Conservation (phyloP, 2,888 invertebrate genomes). For the Anaspis maculata region DNA sequence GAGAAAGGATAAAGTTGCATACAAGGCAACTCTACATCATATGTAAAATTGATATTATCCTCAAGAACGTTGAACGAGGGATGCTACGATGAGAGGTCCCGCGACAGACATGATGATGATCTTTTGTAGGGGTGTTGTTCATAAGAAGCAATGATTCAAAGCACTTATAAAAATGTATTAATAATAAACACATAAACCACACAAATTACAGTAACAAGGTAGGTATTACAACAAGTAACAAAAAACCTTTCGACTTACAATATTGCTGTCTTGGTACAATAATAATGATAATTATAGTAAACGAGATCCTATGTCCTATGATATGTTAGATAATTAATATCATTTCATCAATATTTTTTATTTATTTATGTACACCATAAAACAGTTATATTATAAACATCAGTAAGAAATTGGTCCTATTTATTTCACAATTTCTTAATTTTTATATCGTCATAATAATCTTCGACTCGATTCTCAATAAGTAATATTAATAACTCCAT, state of each 20-base stretch:
- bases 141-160: too few relatives aligned
- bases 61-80: too few relatives aligned
- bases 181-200: constrained; percentile 18
- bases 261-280: constrained; percentile 15
- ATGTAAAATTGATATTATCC: too few relatives aligned
- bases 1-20: too few relatives aligned
- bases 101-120: too few relatives aligned
- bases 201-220: constrained; percentile 14
- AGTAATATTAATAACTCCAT: too few relatives aligned
- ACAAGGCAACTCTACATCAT: too few relatives aligned
- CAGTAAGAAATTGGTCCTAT: constrained; percentile 42
- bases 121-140: too few relatives aligned
- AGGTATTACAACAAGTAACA: constrained; percentile 6
- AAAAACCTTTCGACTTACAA: too few relatives aligned
- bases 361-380: constrained; percentile 20
- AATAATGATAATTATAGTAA: too few relatives aligned
- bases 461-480: constrained; percentile 2
- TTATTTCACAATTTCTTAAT: constrained; percentile 33
- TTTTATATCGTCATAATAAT: constrained; percentile 8
- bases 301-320: constrained; percentile 23
- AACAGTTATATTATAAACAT: constrained; percentile 31
- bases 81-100: too few relatives aligned
- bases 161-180: constrained; percentile 21
- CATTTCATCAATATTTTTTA: constrained; percentile 12
- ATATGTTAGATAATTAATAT: constrained; percentile 24